A percentile compares a stretch with the other conserved stretches of the same genome.
These are phyloP conservation scores for Nebria brevicollis DNA, from an alignment of 2,888 invertebrate species.

Conservation along the genomic window DNA sequence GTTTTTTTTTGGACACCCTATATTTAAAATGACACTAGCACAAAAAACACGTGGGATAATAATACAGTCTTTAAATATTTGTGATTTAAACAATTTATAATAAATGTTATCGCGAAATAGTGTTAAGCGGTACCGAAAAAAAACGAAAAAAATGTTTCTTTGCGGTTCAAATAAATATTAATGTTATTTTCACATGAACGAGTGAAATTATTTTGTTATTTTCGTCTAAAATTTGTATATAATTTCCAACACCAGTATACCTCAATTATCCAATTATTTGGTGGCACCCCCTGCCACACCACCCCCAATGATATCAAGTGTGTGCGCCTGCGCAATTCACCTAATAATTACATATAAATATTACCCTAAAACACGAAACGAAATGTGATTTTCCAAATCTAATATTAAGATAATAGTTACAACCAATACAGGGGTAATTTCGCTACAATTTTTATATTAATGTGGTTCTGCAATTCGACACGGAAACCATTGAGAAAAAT, in stretches of 20 bases:
- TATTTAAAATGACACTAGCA: conserved; percentile 9
- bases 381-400: conserved; percentile 37
- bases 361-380: conserved; percentile 32
- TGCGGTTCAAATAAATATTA: background rate
- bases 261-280: background rate
- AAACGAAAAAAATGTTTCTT: too few relatives aligned
- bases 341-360: conserved; percentile 21
- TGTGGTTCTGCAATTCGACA: background rate
- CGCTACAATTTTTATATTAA: background rate
- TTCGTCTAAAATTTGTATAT: background rate
- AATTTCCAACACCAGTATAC: background rate
- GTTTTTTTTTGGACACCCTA: conserved; percentile 15
- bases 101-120: too few relatives aligned
- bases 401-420: conserved; percentile 36
- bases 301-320: conserved; percentile 10
- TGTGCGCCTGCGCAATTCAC: background rate
- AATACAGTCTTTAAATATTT: background rate
- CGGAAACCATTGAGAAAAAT: background rate
- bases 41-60: conserved; percentile 14
- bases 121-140: too few relatives aligned
- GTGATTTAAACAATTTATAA: too few relatives aligned
- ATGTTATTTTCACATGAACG: background rate
- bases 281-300: background rate
- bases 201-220: background rate
- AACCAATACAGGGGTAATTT: background rate